Evolutionary conservation across 2,113 vertebrate genomes (phyloP).

Genomic region (Aleadryas rufinucha): DNA sequence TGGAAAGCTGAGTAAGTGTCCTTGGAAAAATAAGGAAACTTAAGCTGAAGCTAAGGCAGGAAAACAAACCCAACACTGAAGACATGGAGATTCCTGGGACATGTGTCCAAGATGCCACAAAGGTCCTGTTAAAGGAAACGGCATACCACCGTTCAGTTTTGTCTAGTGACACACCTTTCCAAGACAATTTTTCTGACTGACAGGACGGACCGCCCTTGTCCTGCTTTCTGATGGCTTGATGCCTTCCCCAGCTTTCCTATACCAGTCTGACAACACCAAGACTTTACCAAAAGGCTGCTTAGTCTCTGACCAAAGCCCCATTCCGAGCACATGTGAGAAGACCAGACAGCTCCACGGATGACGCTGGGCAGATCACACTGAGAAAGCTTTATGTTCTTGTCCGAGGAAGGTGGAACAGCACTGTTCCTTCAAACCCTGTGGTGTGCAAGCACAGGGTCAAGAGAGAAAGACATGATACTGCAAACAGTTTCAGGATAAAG

Average conservation of each 20-base stretch:
- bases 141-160: neutral
- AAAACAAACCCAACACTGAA: neutral
- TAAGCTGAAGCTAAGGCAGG: neutral
- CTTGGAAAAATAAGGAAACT: neutral
- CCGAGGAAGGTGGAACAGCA: neutral
- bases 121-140: neutral
- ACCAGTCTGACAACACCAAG: neutral
- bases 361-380: neutral
- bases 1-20: neutral
- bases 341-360: neutral
- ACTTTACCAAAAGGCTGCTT: neutral
- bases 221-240: neutral
- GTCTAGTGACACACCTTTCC: neutral
- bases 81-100: neutral
- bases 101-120: neutral
- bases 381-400: neutral
- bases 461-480: neutral
- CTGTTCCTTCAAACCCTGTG: neutral
- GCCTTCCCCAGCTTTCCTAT: neutral
- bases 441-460: neutral
- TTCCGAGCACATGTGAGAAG: neutral
- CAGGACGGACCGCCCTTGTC: neutral
- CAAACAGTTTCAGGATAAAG: neutral
- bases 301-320: neutral
- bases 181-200: neutral